Percentiles rank a stretch among this genome's conserved stretches.
phyloP scores from a whole-genome alignment of 2,888 invertebrate genomes.

The Acronicta aceris region DNA sequence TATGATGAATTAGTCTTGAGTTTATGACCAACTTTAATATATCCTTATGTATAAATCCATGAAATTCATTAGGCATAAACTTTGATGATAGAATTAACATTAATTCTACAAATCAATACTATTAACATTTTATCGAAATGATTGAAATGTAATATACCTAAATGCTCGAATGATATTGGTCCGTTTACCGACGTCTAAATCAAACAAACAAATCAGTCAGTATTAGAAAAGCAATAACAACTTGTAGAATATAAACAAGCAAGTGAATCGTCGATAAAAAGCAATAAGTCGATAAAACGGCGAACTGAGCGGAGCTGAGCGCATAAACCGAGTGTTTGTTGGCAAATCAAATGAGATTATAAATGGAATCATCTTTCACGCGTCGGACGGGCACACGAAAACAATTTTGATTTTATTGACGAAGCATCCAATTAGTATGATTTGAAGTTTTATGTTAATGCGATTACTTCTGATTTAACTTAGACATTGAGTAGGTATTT shows the following conservation, averaged over 20 bases:
- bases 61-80: neutral
- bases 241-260: slow-evolving; percentile 75
- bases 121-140: slow-evolving; percentile 14
- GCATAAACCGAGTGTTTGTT: slow-evolving; percentile 70
- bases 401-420: slow-evolving; percentile 69
- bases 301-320: slow-evolving; percentile 57
- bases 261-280: slow-evolving; percentile 77
- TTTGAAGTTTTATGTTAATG: slow-evolving; percentile 20
- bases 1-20: slow-evolving; percentile 32
- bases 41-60: slow-evolving; percentile 14
- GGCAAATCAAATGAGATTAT: slow-evolving; percentile 64
- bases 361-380: slow-evolving; percentile 72
- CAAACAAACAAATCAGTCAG: slow-evolving; percentile 70
- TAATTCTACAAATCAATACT: neutral
- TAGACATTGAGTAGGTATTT: slow-evolving; percentile 1
- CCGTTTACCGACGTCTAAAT: slow-evolving; percentile 52
- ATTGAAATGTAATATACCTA: slow-evolving; percentile 13
- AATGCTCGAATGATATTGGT: slow-evolving; percentile 38
- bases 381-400: slow-evolving; percentile 60
- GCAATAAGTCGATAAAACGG: slow-evolving; percentile 76
- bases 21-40: slow-evolving; percentile 16
- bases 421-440: slow-evolving; percentile 42
- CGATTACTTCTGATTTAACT: slow-evolving; percentile 13
- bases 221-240: slow-evolving; percentile 73
- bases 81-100: neutral